Percentiles rank a stretch among this genome's conserved stretches.
phyloP scores from a whole-genome alignment of 1,140 invertebrate species.

The Onthophagus taurus region DNA sequence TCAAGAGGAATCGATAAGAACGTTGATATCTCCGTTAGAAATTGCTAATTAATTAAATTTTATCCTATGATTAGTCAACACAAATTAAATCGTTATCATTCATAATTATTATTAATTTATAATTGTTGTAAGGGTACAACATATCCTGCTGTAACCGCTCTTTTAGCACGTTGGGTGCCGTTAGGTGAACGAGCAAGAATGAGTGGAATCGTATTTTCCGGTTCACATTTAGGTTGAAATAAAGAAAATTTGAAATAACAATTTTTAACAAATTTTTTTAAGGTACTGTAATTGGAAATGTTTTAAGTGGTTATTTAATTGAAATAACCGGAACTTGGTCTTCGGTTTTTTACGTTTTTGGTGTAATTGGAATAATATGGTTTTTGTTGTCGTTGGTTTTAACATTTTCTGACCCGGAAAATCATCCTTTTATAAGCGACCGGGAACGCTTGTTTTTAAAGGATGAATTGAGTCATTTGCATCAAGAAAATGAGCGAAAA shows the following conservation, averaged over 20 bases:
- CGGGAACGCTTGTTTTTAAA: conserved; percentile 67
- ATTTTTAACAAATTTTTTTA: too few relatives aligned
- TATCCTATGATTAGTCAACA: too few relatives aligned
- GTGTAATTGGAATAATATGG: conserved; percentile 61
- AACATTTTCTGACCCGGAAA: conserved; percentile 66
- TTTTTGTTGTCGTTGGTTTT: conserved; percentile 57
- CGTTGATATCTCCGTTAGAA: too few relatives aligned
- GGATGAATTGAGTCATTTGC: conserved; percentile 44
- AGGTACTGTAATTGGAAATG: conserved; percentile 61
- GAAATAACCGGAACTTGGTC: conserved; percentile 59
- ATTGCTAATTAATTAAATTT: too few relatives aligned
- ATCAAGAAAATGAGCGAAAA: conserved; percentile 18
- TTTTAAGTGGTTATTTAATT: conserved; percentile 59
- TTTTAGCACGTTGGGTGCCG: conserved; percentile 68
- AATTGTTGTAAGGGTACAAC: conserved; percentile 72
- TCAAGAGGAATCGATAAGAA: too few relatives aligned
- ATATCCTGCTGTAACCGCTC: conserved; percentile 62
- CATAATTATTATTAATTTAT: too few relatives aligned
- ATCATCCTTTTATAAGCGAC: conserved; percentile 76
- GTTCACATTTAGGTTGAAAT: conserved; percentile 50
- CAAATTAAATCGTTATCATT: too few relatives aligned
- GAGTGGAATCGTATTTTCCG: conserved; percentile 63
- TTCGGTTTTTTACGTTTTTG: conserved; percentile 76
- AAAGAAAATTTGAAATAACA: too few relatives aligned
- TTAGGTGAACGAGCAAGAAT: conserved; percentile 60